Evolutionary conservation across 30 jellyfish, hydroid and myxozoan genomes (phyloP).

Genomic region (Aurelia aurita): DNA sequence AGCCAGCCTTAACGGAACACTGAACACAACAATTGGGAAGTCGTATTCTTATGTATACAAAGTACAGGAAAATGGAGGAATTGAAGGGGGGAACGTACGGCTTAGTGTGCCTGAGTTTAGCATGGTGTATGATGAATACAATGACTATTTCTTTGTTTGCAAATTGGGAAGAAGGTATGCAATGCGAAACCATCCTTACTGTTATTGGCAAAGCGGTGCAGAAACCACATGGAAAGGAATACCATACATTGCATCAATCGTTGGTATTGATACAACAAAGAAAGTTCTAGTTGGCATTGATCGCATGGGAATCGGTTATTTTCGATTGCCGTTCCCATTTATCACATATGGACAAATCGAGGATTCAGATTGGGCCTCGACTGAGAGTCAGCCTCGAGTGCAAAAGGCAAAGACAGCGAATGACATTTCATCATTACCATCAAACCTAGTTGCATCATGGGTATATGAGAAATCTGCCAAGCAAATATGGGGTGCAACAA

Average conservation of each 20-base stretch:
- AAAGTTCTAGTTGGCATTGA: slow-evolving; percentile 16
- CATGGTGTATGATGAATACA: slow-evolving; percentile 38
- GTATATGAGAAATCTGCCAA: slow-evolving; percentile 8
- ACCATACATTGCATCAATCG: slow-evolving; percentile 12
- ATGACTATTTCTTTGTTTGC: slow-evolving; percentile 27
- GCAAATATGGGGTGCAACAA: slow-evolving; percentile 32
- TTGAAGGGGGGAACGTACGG: not conserved
- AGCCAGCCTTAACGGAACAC: slow-evolving; percentile 2
- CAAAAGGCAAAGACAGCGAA: slow-evolving; percentile 4
- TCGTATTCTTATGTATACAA: slow-evolving; percentile 6
- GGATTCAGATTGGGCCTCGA: slow-evolving; percentile 20
- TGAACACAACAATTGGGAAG: not conserved
- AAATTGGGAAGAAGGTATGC: not conserved
- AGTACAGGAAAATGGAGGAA: not conserved
- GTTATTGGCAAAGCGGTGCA: slow-evolving; percentile 1
- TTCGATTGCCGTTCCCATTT: not conserved
- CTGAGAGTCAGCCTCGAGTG: slow-evolving; percentile 7
- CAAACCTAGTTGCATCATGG: not conserved
- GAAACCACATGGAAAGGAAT: slow-evolving; percentile 1
- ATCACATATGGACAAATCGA: slow-evolving; percentile 4
- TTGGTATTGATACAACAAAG: slow-evolving; percentile 27
- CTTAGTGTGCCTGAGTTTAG: slow-evolving; percentile 15
- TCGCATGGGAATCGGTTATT: slow-evolving; percentile 4
- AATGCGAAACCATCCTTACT: not conserved
- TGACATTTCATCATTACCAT: not conserved